Evolutionary conservation across 2,797 vertebrate genomes (phyloP).

Genomic region (Tiaroga cobitis): DNA sequence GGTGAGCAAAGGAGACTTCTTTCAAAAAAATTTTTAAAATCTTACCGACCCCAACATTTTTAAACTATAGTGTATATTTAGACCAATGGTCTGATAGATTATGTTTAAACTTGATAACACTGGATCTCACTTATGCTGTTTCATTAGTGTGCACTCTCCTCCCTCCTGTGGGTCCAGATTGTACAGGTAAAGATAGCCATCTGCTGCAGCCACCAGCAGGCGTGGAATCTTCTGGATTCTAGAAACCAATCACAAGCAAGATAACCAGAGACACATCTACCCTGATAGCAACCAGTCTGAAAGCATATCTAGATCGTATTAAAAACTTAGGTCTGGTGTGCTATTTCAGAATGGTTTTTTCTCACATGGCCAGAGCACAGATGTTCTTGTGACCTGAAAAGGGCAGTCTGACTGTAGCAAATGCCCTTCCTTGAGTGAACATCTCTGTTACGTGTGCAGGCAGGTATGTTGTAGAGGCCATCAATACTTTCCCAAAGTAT

Average conservation of each 20-base stretch:
- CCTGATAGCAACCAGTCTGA: neutral
- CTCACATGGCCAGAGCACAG: slow-evolving; percentile 95
- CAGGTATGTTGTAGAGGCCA: slow-evolving; percentile 97
- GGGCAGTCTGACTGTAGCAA: slow-evolving; percentile 94
- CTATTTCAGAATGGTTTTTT: slow-evolving; percentile 31
- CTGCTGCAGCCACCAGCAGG: slow-evolving; percentile 92
- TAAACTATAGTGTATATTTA: neutral
- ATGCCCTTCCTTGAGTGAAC: slow-evolving; percentile 98
- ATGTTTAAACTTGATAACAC: neutral
- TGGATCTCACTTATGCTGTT: slow-evolving; percentile 92
- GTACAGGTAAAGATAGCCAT: slow-evolving; percentile 97
- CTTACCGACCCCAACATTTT: too few relatives aligned
- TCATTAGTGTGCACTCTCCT: slow-evolving; percentile 96
- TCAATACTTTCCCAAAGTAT: slow-evolving; percentile 94
- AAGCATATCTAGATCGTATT: neutral
- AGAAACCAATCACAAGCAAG: neutral
- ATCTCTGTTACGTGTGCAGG: slow-evolving; percentile 98
- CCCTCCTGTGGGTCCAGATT: slow-evolving; percentile 98
- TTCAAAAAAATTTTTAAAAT: neutral
- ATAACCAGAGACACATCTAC: neutral
- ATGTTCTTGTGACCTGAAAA: slow-evolving; percentile 99
- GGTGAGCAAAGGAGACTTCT: neutral
- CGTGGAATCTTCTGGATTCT: slow-evolving; percentile 98
- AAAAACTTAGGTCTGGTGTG: neutral
- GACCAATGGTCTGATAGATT: neutral